These are phyloP conservation scores for Xenopus borealis DNA, from an alignment of 2,113 vertebrate species.

Conservation along the genomic window DNA sequence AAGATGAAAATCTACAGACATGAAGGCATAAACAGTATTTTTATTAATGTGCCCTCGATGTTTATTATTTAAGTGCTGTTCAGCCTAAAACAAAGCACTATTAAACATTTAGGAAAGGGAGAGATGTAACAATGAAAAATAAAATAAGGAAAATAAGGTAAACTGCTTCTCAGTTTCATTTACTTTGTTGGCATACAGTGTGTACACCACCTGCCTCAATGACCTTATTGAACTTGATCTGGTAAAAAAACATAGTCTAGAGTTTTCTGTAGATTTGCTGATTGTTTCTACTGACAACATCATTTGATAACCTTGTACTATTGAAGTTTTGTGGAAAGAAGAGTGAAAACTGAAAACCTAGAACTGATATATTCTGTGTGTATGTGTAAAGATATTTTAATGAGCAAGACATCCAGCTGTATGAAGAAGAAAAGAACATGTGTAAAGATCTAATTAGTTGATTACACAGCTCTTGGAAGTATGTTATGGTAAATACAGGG, in stretches of 20 bases:
- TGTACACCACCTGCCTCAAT: not conserved
- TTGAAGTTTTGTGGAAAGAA: constrained; percentile 45
- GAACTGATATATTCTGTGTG: constrained; percentile 15
- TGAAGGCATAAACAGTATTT: constrained; percentile 36
- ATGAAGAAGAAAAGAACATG: not conserved
- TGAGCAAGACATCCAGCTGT: constrained; percentile 37
- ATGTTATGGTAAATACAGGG: not conserved
- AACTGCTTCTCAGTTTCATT: constrained; percentile 1
- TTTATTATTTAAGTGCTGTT: constrained; percentile 35
- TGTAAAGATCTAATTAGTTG: constrained; percentile 16
- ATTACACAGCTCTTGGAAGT: constrained; percentile 7
- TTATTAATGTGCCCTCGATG: constrained; percentile 23
- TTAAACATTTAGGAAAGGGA: constrained; percentile 22
- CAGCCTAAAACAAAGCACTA: constrained; percentile 22
- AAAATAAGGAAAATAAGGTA: constrained; percentile 12
- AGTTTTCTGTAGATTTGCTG: constrained; percentile 46
- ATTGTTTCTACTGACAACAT: constrained; percentile 51
- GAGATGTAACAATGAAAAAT: constrained; percentile 9
- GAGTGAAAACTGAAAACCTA: not conserved
- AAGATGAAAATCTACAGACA: not conserved
- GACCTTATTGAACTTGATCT: constrained; percentile 1
- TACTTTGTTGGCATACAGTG: not conserved
- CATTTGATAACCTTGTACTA: constrained; percentile 45
- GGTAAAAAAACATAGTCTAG: constrained; percentile 17
- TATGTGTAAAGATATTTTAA: constrained; percentile 23